phyloP scores from a whole-genome alignment of 2,113 vertebrate species.

The Dasyornis broadbenti region DNA sequence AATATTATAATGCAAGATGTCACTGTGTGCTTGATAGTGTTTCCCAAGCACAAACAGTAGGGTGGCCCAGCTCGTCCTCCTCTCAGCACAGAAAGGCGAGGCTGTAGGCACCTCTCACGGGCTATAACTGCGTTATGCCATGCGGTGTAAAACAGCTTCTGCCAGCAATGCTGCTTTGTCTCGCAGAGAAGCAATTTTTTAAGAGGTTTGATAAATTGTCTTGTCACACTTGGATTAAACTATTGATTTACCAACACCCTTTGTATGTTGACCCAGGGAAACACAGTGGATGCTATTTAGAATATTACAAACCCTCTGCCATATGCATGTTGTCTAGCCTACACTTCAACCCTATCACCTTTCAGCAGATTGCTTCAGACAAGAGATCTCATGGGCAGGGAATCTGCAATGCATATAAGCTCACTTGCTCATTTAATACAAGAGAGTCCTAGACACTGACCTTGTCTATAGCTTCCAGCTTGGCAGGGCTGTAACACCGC shows the following conservation, averaged over 20 bases:
- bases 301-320: slow-evolving; percentile 77
- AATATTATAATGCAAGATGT: slow-evolving; percentile 42
- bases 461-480: slow-evolving; percentile 78
- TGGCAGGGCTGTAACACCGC: slow-evolving; percentile 73
- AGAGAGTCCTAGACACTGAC: slow-evolving; percentile 80
- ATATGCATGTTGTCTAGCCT: slow-evolving; percentile 80
- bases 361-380: slow-evolving; percentile 83
- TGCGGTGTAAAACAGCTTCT: slow-evolving; percentile 45
- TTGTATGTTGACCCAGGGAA: slow-evolving; percentile 68
- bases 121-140: not conserved
- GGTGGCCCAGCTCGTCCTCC: slow-evolving; percentile 46
- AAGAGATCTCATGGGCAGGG: slow-evolving; percentile 80
- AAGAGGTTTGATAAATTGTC: slow-evolving; percentile 70
- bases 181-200: slow-evolving; percentile 24
- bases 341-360: slow-evolving; percentile 80
- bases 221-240: slow-evolving; percentile 70
- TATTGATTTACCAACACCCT: slow-evolving; percentile 75
- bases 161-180: slow-evolving; percentile 56
- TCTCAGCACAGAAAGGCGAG: not conserved
- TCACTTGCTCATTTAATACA: slow-evolving; percentile 81
- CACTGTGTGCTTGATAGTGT: slow-evolving; percentile 48
- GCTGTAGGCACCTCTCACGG: slow-evolving; percentile 7
- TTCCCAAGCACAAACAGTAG: slow-evolving; percentile 23
- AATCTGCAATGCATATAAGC: slow-evolving; percentile 85
- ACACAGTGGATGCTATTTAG: slow-evolving; percentile 71